Evolutionary conservation across 2,113 vertebrate genomes (phyloP).

Genomic region (human (Homo sapiens)): GRCh38 chr7:32591501-32592000

Average conservation of each 20-base stretch:
- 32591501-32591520: neutral
- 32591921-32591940: neutral
- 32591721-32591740: neutral
- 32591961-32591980: neutral
- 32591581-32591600: neutral
- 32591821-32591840: neutral
- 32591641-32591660: neutral
- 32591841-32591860: neutral
- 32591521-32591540: neutral
- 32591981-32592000: neutral
- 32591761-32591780: neutral
- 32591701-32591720: accelerated
- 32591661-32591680: neutral
- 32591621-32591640: neutral
- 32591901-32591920: neutral
- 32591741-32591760: neutral
- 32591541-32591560: neutral
- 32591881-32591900: neutral
- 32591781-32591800: accelerated
- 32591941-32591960: neutral
- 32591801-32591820: neutral
- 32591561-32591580: neutral
- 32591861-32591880: neutral
- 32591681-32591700: neutral
- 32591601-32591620: neutral